Evolutionary conservation across 2,113 vertebrate genomes (phyloP).

Genomic region (Bombycilla garrulus): DNA sequence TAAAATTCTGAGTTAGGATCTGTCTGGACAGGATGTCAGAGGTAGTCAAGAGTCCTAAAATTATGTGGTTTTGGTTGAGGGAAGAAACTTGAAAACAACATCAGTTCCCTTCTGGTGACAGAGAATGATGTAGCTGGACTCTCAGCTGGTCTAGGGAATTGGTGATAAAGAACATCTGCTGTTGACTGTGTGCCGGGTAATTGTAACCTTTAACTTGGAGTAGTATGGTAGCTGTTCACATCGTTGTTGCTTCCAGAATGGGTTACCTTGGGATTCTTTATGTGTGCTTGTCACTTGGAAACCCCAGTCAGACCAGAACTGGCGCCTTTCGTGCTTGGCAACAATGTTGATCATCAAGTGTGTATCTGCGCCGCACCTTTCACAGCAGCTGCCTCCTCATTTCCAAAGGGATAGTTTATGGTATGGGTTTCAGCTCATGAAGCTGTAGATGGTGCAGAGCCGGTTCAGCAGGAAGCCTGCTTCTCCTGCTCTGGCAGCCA

Average conservation of each 20-base stretch:
- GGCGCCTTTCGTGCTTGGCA: background rate
- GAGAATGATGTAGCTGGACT: background rate
- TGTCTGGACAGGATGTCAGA: background rate
- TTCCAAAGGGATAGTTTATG: background rate
- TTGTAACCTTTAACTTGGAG: background rate
- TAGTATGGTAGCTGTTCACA: background rate
- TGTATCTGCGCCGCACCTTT: background rate
- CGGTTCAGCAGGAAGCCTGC: background rate
- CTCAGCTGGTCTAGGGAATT: background rate
- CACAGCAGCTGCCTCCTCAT: background rate
- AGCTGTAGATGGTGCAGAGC: background rate
- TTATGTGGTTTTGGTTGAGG: background rate
- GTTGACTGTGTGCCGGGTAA: background rate
- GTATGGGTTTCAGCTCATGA: background rate
- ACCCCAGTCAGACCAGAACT: background rate
- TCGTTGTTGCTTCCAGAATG: background rate
- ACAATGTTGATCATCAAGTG: background rate
- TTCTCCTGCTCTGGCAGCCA: background rate
- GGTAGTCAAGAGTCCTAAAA: background rate
- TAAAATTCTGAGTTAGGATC: background rate
- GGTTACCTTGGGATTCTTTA: background rate
- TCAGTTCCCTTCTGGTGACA: background rate
- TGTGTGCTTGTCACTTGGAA: background rate
- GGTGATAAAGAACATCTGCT: background rate
- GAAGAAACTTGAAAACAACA: background rate